Evolutionary conservation across 2,888 invertebrate genomes (phyloP).

Genomic region (Reticulitermes lucifugus): DNA sequence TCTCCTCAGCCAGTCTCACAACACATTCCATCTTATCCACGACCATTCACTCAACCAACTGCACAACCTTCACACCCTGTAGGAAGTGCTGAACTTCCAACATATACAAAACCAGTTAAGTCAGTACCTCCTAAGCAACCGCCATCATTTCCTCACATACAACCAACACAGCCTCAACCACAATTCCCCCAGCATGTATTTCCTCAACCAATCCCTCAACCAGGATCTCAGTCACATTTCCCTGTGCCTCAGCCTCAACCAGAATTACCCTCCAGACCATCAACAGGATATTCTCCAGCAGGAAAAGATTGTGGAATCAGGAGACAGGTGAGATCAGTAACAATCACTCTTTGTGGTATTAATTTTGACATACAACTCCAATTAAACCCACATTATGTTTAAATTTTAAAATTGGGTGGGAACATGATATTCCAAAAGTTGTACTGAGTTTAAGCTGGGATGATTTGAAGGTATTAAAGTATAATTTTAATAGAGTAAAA

Average conservation of each 20-base stretch:
- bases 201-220: not conserved
- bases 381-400: too few relatives aligned
- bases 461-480: too few relatives aligned
- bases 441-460: too few relatives aligned
- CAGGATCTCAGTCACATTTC: not conserved
- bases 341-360: too few relatives aligned
- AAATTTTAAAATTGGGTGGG: too few relatives aligned
- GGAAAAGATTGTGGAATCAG: constrained; percentile 61
- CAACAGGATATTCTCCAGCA: not conserved
- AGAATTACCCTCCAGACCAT: not conserved
- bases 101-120: not conserved
- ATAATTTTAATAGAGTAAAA: too few relatives aligned
- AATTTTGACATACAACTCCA: too few relatives aligned
- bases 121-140: not conserved
- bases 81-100: constrained; percentile 40
- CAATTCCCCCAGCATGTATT: constrained; percentile 54
- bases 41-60: constrained; percentile 16
- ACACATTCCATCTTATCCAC: constrained; percentile 19
- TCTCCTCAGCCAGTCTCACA: constrained; percentile 36
- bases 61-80: constrained; percentile 37
- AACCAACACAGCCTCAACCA: constrained; percentile 54
- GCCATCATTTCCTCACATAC: not conserved
- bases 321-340: constrained; percentile 60
- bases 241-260: constrained; percentile 56
- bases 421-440: too few relatives aligned